phyloP scores from a whole-genome alignment of 2,113 vertebrate genomes.

The Axis porcinus region DNA sequence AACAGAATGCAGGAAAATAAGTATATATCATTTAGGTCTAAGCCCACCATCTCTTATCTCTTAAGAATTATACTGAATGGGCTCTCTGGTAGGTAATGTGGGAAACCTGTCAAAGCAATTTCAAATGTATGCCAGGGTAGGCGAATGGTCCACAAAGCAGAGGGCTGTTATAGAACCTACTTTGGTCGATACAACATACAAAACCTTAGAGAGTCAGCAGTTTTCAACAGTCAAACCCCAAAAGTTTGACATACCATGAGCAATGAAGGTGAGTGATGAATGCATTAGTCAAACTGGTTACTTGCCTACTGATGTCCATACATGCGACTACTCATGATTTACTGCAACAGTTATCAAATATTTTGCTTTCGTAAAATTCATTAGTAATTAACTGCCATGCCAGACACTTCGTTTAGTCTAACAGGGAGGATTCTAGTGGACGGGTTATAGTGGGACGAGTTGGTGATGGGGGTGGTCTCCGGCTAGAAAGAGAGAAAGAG shows the following conservation, averaged over 20 bases:
- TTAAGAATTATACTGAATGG: slow-evolving; percentile 30
- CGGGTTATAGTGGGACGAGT: slow-evolving; percentile 85
- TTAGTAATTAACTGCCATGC: slow-evolving; percentile 79
- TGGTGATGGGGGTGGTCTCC: slow-evolving; percentile 86
- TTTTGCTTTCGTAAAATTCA: slow-evolving; percentile 71
- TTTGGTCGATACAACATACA: slow-evolving; percentile 45
- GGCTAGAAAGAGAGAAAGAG: slow-evolving; percentile 81
- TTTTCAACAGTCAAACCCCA: slow-evolving; percentile 65
- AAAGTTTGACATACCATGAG: slow-evolving; percentile 67
- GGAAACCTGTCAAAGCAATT: slow-evolving; percentile 37
- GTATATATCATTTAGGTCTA: slow-evolving; percentile 14
- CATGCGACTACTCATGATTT: slow-evolving; percentile 79
- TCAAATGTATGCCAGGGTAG: slow-evolving; percentile 15
- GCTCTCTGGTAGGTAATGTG: slow-evolving; percentile 48
- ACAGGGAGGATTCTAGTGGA: slow-evolving; percentile 83
- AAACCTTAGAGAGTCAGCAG: slow-evolving; percentile 63
- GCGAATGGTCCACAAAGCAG: background rate
- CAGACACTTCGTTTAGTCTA: slow-evolving; percentile 82
- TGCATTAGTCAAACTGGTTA: slow-evolving; percentile 77
- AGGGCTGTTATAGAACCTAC: slow-evolving; percentile 51
- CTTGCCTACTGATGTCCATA: slow-evolving; percentile 82
- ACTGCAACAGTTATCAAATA: slow-evolving; percentile 74
- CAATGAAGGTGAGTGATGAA: slow-evolving; percentile 64
- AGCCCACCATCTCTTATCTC: background rate
- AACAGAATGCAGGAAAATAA: slow-evolving; percentile 54